A percentile compares a stretch with the other conserved stretches of the same genome.
These are phyloP conservation scores for Lutraria rhynchaena DNA, from an alignment of 1,140 invertebrate species.

Conservation along the genomic window DNA sequence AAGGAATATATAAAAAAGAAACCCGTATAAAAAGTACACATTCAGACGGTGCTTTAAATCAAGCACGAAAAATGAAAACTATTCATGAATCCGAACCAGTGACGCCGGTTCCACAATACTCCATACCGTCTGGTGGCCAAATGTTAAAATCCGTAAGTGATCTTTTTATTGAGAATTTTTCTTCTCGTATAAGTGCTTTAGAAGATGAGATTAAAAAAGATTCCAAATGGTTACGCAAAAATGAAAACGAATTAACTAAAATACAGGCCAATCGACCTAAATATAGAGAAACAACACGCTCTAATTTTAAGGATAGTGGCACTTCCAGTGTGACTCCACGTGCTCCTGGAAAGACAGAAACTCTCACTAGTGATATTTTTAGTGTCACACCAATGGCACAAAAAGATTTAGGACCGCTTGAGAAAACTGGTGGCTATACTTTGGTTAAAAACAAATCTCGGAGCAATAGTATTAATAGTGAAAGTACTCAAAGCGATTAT, in stretches of 20 bases:
- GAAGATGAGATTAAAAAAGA: slow-evolving; percentile 72
- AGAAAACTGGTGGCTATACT: slow-evolving; percentile 60
- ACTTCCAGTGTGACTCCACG: slow-evolving; percentile 19
- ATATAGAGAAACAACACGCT: slow-evolving; percentile 12
- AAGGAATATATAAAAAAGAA: slow-evolving; percentile 28
- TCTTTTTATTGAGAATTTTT: slow-evolving; percentile 73
- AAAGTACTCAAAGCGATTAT: slow-evolving; percentile 13
- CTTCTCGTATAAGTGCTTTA: slow-evolving; percentile 65
- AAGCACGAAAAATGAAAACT: slow-evolving; percentile 37
- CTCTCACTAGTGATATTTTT: slow-evolving; percentile 56
- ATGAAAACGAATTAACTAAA: slow-evolving; percentile 35
- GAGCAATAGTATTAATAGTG: slow-evolving; percentile 14
- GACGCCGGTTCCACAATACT: slow-evolving; percentile 39
- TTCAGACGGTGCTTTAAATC: slow-evolving; percentile 56
- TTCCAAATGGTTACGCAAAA: slow-evolving; percentile 64
- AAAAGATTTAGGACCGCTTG: slow-evolving; percentile 67
- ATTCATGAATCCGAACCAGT: slow-evolving; percentile 45
- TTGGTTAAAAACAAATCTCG: not conserved
- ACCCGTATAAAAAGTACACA: slow-evolving; percentile 53
- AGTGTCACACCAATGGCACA: slow-evolving; percentile 57
- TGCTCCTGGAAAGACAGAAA: slow-evolving; percentile 34
- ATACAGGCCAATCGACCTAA: slow-evolving; percentile 44
- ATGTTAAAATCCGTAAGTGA: slow-evolving; percentile 68
- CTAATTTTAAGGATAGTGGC: slow-evolving; percentile 41
- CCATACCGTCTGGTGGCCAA: slow-evolving; percentile 46